phyloP scores from a whole-genome alignment of 2,888 invertebrate genomes.

The Volucella inanis region DNA sequence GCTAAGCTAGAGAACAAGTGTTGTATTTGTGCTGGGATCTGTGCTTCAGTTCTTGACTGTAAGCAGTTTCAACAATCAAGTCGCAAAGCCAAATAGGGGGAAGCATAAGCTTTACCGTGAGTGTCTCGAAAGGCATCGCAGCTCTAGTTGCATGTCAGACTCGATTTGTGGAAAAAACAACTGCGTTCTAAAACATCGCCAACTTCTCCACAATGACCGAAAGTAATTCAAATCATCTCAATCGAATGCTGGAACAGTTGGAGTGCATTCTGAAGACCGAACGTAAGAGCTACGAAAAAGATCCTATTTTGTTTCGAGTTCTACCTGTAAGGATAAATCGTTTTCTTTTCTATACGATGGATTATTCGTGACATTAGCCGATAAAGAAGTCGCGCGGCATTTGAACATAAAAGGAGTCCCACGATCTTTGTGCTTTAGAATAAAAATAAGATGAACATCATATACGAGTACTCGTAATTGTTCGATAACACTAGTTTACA shows the following conservation, averaged over 20 bases:
- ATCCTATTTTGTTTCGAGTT: too few relatives aligned
- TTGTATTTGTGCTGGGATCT: conserved; percentile 17
- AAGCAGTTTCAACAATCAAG: conserved; percentile 1
- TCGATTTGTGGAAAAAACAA: conserved; percentile 27
- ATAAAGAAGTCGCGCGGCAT: too few relatives aligned
- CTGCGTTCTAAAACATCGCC: conserved; percentile 22
- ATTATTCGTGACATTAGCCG: too few relatives aligned
- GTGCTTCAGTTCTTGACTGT: conserved; percentile 9
- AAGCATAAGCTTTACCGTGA: conserved; percentile 13
- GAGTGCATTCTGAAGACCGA: neutral
- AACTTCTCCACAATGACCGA: conserved; percentile 23
- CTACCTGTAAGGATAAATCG: too few relatives aligned
- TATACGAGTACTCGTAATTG: too few relatives aligned
- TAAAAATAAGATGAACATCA: too few relatives aligned
- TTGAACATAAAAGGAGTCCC: too few relatives aligned
- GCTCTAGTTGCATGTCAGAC: conserved; percentile 13
- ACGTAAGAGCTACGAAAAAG: too few relatives aligned
- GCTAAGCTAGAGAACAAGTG: conserved; percentile 3
- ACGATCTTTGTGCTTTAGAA: too few relatives aligned
- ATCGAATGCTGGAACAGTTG: neutral
- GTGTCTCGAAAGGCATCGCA: conserved; percentile 16
- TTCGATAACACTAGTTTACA: too few relatives aligned
- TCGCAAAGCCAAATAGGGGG: conserved; percentile 14
- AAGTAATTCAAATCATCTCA: neutral
- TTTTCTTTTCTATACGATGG: too few relatives aligned